Percentiles rank a stretch among this genome's conserved stretches.
These are phyloP conservation scores for Solea solea DNA, from an alignment of 2,113 vertebrate species.

Conservation along the genomic window DNA sequence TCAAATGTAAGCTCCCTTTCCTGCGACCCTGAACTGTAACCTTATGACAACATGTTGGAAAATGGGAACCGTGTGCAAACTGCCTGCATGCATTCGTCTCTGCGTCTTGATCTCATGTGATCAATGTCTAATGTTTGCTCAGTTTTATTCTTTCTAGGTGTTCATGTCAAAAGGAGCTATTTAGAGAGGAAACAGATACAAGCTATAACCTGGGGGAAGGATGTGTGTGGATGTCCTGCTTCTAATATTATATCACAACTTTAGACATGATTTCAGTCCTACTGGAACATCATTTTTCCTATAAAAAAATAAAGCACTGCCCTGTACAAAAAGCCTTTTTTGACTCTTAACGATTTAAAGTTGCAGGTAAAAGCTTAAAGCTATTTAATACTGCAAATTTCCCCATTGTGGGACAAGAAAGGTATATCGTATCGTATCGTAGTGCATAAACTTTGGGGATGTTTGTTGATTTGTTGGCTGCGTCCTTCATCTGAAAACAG, in stretches of 20 bases:
- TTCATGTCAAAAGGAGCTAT: constrained; percentile 5
- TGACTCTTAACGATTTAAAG: not conserved
- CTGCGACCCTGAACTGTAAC: not conserved
- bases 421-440: too few relatives aligned
- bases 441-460: too few relatives aligned
- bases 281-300: not conserved
- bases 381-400: not conserved
- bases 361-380: too few relatives aligned
- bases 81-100: constrained; percentile 5
- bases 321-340: constrained; percentile 8
- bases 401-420: too few relatives aligned
- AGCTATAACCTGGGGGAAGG: constrained; percentile 12
- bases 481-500: too few relatives aligned
- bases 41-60: constrained; percentile 41
- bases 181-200: constrained; percentile 28
- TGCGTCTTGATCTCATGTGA: constrained; percentile 25
- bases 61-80: constrained; percentile 30
- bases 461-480: too few relatives aligned
- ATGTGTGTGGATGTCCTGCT: constrained; percentile 4
- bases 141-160: constrained; percentile 2
- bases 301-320: not conserved
- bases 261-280: not conserved
- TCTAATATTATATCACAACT: not conserved
- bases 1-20: constrained; percentile 38
- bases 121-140: constrained; percentile 19